phyloP scores from a whole-genome alignment of 2,888 invertebrate genomes.

The Deroplatys truncata region DNA sequence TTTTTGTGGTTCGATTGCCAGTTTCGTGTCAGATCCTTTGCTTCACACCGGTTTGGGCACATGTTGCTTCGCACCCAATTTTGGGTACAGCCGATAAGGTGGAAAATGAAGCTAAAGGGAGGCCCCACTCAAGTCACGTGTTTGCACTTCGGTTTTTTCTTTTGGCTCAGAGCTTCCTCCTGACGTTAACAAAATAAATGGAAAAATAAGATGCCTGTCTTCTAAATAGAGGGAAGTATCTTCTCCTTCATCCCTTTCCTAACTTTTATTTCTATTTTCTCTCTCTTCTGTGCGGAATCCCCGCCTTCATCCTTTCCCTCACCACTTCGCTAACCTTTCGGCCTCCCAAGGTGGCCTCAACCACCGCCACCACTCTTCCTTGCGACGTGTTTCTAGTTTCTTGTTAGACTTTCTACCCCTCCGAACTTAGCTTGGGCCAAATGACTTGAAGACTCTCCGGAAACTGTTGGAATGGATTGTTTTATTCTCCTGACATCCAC shows the following conservation, averaged over 20 bases:
- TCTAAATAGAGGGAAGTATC: conserved; percentile 9
- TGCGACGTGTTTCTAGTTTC: neutral
- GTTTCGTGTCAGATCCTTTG: too few relatives aligned
- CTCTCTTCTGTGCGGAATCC: neutral
- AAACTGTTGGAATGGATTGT: neutral
- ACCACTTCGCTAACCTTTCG: too few relatives aligned
- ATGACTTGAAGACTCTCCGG: conserved; percentile 3
- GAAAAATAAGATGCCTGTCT: conserved; percentile 16
- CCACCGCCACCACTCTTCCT: neutral
- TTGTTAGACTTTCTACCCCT: neutral
- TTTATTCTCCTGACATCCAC: neutral
- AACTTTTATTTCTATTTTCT: neutral
- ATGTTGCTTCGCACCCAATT: neutral
- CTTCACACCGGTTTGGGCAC: neutral
- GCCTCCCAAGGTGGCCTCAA: neutral
- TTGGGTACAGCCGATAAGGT: neutral
- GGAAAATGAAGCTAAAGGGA: too few relatives aligned
- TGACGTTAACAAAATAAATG: conserved; percentile 10
- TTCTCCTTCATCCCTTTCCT: neutral
- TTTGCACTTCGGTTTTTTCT: neutral
- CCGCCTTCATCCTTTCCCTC: too few relatives aligned
- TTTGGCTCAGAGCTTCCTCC: neutral
- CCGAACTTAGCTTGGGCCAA: neutral
- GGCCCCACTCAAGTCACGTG: neutral
- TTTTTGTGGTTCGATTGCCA: too few relatives aligned